Evolutionary conservation across 2,113 vertebrate genomes (phyloP).

Genomic region (Tinamus guttatus): DNA sequence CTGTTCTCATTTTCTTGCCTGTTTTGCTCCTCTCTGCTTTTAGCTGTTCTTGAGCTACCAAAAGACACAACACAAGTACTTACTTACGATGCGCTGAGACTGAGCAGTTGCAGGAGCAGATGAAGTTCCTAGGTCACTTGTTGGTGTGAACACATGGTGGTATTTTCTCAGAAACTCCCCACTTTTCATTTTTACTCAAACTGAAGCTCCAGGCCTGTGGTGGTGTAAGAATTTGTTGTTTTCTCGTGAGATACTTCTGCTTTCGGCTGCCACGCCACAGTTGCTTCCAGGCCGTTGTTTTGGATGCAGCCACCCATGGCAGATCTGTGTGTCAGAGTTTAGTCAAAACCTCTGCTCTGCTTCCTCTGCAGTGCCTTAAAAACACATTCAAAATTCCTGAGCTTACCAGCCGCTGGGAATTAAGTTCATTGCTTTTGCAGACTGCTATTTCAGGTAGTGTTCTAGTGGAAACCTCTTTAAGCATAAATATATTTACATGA

Average conservation of each 20-base stretch:
- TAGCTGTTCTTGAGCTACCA: background rate
- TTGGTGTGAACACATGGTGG: background rate
- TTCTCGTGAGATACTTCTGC: background rate
- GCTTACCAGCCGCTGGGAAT: background rate
- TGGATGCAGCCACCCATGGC: background rate
- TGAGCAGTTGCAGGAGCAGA: background rate
- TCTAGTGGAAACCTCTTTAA: background rate
- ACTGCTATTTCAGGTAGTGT: background rate
- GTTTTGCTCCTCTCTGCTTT: conserved; percentile 10
- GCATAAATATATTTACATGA: background rate
- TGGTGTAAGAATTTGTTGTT: background rate
- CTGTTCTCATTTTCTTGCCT: conserved; percentile 29
- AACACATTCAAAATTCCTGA: background rate
- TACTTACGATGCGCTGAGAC: background rate
- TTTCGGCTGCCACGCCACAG: accelerated
- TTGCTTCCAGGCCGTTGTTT: background rate
- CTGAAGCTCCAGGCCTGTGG: background rate
- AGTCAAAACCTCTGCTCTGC: background rate
- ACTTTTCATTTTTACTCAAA: background rate
- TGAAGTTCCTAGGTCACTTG: background rate
- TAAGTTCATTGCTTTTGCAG: background rate
- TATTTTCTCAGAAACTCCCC: background rate
- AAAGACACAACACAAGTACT: background rate
- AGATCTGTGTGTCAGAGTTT: background rate
- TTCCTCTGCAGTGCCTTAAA: background rate